Percentiles rank a stretch among this genome's conserved stretches.
These are phyloP conservation scores for Apis laboriosa DNA, from an alignment of 1,140 invertebrate genomes.

Conservation along the genomic window DNA sequence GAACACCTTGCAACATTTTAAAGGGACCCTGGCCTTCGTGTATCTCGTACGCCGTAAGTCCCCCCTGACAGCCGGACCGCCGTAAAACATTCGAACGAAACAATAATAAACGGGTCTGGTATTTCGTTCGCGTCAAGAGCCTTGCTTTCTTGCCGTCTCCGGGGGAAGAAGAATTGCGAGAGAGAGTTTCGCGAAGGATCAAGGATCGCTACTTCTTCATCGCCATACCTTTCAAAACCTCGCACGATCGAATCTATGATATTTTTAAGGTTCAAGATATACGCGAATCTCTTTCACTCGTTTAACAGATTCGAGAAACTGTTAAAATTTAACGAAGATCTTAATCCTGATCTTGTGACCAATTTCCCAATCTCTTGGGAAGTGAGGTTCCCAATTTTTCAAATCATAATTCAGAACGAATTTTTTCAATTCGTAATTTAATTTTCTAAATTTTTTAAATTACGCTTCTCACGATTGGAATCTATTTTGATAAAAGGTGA, in stretches of 20 bases:
- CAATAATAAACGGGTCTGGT: conserved; percentile 33
- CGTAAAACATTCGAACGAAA: conserved; percentile 43
- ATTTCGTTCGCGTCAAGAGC: conserved; percentile 3
- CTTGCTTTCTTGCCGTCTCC: background rate
- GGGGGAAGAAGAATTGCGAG: background rate
- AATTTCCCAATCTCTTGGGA: too few species aligned
- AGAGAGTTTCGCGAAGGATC: background rate
- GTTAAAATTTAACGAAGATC: too few species aligned
- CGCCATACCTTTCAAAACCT: background rate
- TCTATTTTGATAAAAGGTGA: background rate
- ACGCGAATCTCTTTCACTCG: too few species aligned
- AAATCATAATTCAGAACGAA: too few species aligned
- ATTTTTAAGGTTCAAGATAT: too few species aligned
- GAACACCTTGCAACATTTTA: conserved; percentile 39
- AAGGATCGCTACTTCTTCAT: background rate
- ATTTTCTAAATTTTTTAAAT: too few species aligned
- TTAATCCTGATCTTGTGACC: too few species aligned
- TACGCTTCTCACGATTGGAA: background rate
- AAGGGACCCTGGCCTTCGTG: conserved; percentile 11
- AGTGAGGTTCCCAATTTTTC: too few species aligned
- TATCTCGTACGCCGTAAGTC: conserved; percentile 29
- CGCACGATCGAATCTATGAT: background rate
- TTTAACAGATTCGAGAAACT: too few species aligned
- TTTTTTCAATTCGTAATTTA: too few species aligned
- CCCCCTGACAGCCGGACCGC: conserved; percentile 16